A percentile compares a stretch with the other conserved stretches of the same genome.
Conservation (phyloP, 2,113 vertebrate genomes). For the Pelecanus crispus region DNA sequence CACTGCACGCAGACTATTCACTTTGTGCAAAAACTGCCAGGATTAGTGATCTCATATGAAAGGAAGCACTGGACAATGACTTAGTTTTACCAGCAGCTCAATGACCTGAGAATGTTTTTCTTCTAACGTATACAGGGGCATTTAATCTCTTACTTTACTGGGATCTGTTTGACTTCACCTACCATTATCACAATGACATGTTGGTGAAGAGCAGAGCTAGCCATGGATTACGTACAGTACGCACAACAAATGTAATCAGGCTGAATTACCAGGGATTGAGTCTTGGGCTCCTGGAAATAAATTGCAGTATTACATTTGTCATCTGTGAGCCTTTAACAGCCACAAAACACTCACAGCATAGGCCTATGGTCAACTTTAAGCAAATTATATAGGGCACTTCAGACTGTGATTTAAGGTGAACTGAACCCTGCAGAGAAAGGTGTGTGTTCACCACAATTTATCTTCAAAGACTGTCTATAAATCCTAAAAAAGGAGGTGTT, state of each 20-base stretch:
- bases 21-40: background rate
- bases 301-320: constrained; percentile 19
- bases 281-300: background rate
- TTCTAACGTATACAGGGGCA: background rate
- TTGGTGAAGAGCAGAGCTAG: background rate
- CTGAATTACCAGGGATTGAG: constrained; percentile 6
- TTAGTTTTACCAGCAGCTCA: background rate
- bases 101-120: background rate
- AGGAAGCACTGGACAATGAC: background rate
- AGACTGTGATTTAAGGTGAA: background rate
- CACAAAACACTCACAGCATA: background rate
- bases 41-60: background rate
- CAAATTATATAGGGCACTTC: background rate
- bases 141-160: background rate
- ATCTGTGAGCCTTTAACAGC: constrained; percentile 2
- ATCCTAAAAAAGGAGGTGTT: background rate
- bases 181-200: constrained; percentile 16
- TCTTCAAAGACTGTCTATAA: background rate
- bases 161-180: constrained; percentile 32
- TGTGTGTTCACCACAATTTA: background rate
- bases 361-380: constrained; percentile 10
- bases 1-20: background rate
- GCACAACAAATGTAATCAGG: background rate
- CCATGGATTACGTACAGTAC: background rate
- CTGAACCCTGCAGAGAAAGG: background rate